phyloP scores from a whole-genome alignment of 2,113 vertebrate genomes.

The Dasyprocta punctata region DNA sequence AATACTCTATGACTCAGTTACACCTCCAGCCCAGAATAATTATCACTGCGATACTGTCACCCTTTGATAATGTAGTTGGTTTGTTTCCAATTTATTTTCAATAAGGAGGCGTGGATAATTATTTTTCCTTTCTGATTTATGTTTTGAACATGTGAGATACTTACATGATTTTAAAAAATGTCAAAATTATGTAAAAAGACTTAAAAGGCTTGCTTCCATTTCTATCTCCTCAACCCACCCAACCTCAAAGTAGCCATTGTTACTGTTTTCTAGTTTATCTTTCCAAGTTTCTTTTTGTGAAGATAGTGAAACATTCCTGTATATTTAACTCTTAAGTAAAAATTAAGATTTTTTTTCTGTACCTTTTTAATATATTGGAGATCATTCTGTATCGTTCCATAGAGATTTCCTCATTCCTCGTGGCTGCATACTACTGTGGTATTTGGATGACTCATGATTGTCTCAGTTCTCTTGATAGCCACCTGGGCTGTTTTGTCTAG shows the following conservation, averaged over 20 bases:
- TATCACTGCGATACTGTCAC: conserved; percentile 25
- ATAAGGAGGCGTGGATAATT: not conserved
- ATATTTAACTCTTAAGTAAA: not conserved
- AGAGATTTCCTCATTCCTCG: not conserved
- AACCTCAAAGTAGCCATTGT: not conserved
- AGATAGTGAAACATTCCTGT: not conserved
- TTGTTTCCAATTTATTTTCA: conserved; percentile 21
- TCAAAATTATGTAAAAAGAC: not conserved
- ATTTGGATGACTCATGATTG: not conserved
- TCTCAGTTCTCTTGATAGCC: not conserved
- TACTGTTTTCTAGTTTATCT: not conserved
- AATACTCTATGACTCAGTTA: not conserved
- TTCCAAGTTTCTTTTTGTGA: not conserved
- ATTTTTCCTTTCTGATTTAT: not conserved
- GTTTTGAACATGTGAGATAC: conserved; percentile 28
- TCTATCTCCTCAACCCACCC: not conserved
- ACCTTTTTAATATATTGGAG: not conserved
- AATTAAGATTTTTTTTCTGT: not conserved
- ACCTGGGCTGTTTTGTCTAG: not conserved
- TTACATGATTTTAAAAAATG: not conserved
- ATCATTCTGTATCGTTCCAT: not conserved
- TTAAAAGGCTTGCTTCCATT: not conserved
- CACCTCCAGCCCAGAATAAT: not conserved
- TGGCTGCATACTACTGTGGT: not conserved
- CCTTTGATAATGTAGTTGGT: not conserved